These are phyloP conservation scores for Rhyacophila evoluta DNA, from an alignment of 2,888 invertebrate genomes.

Conservation along the genomic window DNA sequence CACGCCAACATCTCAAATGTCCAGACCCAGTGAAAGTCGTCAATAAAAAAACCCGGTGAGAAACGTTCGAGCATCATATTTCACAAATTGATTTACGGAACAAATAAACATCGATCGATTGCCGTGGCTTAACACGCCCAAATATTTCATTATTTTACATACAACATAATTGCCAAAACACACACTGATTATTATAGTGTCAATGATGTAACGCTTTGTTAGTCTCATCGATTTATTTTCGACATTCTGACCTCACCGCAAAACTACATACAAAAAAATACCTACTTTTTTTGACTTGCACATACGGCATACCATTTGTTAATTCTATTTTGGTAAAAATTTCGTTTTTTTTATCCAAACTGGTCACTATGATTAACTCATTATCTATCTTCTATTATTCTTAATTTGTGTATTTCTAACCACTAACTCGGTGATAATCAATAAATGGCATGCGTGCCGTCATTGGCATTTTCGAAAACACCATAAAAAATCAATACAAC, in stretches of 20 bases:
- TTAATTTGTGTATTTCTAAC: no score
- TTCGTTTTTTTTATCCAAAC: no score
- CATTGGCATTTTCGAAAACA: no score
- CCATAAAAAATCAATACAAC: no score
- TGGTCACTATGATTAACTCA: no score
- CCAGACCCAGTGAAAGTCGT: neutral
- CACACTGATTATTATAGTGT: neutral
- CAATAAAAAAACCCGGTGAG: neutral
- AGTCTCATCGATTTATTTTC: neutral
- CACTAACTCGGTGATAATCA: no score
- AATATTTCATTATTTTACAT: neutral
- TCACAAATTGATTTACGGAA: constrained; percentile 22
- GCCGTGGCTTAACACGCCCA: neutral
- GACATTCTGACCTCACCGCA: neutral
- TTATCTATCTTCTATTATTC: no score
- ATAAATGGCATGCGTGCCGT: no score
- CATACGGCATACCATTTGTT: no score
- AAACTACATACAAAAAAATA: no score
- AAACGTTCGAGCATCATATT: neutral
- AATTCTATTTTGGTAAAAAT: no score
- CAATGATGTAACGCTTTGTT: neutral
- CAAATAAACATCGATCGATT: neutral
- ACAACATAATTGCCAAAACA: neutral
- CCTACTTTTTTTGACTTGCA: no score
- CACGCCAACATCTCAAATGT: neutral